These are phyloP conservation scores for Spatulosminthurus flaviceps DNA, from an alignment of 2,888 invertebrate species.

Conservation along the genomic window DNA sequence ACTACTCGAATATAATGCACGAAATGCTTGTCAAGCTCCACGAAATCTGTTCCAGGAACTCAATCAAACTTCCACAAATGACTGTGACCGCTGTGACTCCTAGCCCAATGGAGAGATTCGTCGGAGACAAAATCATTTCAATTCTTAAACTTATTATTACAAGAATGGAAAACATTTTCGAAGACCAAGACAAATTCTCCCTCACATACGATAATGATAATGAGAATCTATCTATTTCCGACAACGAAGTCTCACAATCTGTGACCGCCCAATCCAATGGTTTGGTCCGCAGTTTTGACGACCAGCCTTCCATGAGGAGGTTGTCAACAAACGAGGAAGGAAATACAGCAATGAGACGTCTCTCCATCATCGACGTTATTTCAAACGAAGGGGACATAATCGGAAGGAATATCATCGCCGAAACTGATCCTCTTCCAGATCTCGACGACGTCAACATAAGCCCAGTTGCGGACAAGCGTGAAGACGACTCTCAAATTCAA, in stretches of 20 bases:
- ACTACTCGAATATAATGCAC: conserved; percentile 55
- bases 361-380: conserved; percentile 43
- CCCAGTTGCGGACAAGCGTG: not conserved
- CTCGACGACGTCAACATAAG: conserved; percentile 15
- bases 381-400: conserved; percentile 45
- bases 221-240: conserved; percentile 24
- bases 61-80: conserved; percentile 42
- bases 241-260: conserved; percentile 20
- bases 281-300: not conserved
- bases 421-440: conserved; percentile 34
- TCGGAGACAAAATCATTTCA: conserved; percentile 48
- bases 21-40: conserved; percentile 57
- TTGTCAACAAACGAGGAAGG: conserved; percentile 27
- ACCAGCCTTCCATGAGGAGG: conserved; percentile 3
- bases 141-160: conserved; percentile 51
- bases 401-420: conserved; percentile 42
- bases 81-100: conserved; percentile 15
- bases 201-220: conserved; percentile 23
- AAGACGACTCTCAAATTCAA: conserved; percentile 41
- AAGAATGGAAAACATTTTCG: conserved; percentile 51
- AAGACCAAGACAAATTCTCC: conserved; percentile 47
- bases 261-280: conserved; percentile 14
- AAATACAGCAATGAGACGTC: conserved; percentile 20
- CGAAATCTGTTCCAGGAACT: conserved; percentile 58
- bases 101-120: conserved; percentile 30